Percentiles rank a stretch among this genome's conserved stretches.
These are phyloP conservation scores for Myotis vivesi DNA, from an alignment of 2,797 vertebrate genomes.

Conservation along the genomic window DNA sequence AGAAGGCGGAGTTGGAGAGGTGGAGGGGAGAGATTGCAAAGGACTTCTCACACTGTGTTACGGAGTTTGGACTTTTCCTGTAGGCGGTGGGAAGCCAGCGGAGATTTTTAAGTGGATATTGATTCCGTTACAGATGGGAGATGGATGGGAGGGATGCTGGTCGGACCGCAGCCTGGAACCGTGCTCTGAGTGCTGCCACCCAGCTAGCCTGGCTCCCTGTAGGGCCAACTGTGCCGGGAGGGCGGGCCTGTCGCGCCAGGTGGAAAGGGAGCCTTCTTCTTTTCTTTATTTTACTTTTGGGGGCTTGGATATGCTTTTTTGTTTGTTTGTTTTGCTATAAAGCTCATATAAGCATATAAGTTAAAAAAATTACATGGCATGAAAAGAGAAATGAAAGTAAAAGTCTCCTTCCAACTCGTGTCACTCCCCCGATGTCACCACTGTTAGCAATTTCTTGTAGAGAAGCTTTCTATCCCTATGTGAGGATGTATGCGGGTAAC, in stretches of 20 bases:
- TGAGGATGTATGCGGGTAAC: background rate
- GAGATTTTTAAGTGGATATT: constrained; percentile 66
- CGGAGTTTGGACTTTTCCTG: constrained; percentile 35
- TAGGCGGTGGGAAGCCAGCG: constrained; percentile 52
- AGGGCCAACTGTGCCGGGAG: no score
- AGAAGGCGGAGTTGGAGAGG: background rate
- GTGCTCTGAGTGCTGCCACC: background rate
- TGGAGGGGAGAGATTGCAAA: background rate
- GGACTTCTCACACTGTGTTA: constrained; percentile 5
- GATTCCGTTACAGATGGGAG: constrained; percentile 47
- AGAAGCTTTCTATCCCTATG: background rate
- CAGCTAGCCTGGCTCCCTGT: background rate
- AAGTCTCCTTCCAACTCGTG: background rate
- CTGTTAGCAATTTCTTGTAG: background rate
- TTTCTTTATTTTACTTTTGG: background rate
- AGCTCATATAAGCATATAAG: background rate
- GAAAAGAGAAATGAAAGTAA: background rate
- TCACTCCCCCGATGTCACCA: background rate
- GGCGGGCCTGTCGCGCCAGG: fast-evolving
- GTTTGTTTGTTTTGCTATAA: background rate
- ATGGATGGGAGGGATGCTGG: constrained; percentile 31
- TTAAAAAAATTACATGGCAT: background rate
- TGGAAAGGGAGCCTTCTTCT: background rate
- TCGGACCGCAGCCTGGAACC: background rate
- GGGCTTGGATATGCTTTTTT: background rate